Percentiles rank a stretch among this genome's conserved stretches.
Evolutionary conservation across 2,797 vertebrate species (phyloP).

Genomic region (Enteromius paludinosus): DNA sequence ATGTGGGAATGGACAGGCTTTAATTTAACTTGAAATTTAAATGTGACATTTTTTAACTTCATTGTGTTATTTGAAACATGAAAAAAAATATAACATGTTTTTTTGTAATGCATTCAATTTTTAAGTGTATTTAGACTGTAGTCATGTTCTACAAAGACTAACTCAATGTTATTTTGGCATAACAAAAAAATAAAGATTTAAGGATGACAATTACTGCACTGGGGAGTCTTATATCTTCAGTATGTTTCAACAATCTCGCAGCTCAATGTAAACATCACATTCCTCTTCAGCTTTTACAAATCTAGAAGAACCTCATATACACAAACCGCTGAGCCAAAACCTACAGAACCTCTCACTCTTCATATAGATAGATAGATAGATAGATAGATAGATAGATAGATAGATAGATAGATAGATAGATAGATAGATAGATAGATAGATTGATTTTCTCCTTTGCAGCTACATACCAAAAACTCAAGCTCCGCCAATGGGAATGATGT

Average conservation of each 20-base stretch:
- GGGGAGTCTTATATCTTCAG: conserved; percentile 1
- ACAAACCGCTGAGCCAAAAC: neutral
- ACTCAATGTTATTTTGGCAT: neutral
- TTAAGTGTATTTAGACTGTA: neutral
- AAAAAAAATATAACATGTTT: neutral
- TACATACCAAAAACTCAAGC: conserved; percentile 9
- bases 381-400: neutral
- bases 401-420: neutral
- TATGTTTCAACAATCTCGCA: conserved; percentile 1
- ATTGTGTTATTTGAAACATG: neutral
- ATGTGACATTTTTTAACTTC: neutral
- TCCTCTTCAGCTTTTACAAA: neutral
- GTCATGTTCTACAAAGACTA: neutral
- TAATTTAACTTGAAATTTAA: neutral
- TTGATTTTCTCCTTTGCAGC: neutral
- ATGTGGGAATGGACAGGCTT: neutral
- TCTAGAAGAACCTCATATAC: neutral
- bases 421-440: neutral
- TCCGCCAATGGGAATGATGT: neutral
- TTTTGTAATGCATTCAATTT: neutral
- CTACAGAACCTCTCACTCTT: neutral
- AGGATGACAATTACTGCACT: neutral
- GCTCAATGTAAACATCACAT: conserved; percentile 15
- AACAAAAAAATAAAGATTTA: conserved; percentile 2
- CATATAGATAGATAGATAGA: neutral